These are phyloP conservation scores for Phaedon cochleariae DNA, from an alignment of 2,888 invertebrate species.

Conservation along the genomic window DNA sequence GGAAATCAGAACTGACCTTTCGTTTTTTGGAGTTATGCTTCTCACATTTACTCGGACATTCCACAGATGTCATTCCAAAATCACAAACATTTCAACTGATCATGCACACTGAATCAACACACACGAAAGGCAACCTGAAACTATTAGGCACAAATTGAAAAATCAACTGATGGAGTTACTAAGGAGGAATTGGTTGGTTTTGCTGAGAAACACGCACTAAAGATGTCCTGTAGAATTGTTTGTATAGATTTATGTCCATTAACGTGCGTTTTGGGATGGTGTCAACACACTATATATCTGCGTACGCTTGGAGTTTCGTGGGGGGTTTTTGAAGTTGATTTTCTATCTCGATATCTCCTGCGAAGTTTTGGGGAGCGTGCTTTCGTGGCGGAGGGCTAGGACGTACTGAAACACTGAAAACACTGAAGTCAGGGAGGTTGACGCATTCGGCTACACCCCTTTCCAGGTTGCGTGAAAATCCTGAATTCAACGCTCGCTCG, in stretches of 20 bases:
- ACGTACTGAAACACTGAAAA: slow-evolving; percentile 37
- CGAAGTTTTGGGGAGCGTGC: slow-evolving; percentile 18
- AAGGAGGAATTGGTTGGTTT: no score
- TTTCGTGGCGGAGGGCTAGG: slow-evolving; percentile 17
- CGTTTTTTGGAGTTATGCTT: slow-evolving; percentile 47
- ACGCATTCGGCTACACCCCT: slow-evolving; percentile 41
- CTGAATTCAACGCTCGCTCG: slow-evolving; percentile 31
- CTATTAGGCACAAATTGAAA: neutral
- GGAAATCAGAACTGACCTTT: slow-evolving; percentile 38
- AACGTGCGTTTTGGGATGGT: no score
- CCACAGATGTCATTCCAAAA: slow-evolving; percentile 38
- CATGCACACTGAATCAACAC: slow-evolving; percentile 21
- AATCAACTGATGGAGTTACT: no score
- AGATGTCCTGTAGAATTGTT: no score
- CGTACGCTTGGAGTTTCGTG: no score
- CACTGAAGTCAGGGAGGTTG: slow-evolving; percentile 38
- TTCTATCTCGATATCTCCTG: slow-evolving; percentile 21
- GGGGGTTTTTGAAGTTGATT: no score
- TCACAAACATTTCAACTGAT: slow-evolving; percentile 27
- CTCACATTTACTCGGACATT: slow-evolving; percentile 38
- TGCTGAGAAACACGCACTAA: no score
- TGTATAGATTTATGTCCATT: no score
- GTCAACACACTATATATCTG: no score
- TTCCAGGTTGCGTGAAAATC: slow-evolving; percentile 42
- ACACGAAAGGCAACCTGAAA: neutral